Evolutionary conservation across 2,888 invertebrate genomes (phyloP).

Genomic region (Gasteruption jaculator): DNA sequence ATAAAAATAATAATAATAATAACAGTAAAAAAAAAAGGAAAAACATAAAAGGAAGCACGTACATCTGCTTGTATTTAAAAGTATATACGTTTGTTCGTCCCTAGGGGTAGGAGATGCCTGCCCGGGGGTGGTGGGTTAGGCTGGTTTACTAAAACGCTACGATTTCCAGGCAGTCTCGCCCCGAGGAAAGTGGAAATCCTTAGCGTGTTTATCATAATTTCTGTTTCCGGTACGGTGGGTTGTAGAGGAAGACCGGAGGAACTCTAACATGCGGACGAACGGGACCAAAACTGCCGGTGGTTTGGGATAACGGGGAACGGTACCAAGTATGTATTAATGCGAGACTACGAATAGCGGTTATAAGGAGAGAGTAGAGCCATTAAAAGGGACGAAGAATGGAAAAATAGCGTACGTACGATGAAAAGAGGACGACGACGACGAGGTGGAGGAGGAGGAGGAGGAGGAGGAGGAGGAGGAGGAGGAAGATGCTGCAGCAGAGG

Average conservation of each 20-base stretch:
- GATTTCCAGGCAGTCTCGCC: too few species aligned
- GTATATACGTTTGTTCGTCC: too few species aligned
- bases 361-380: slow-evolving; percentile 11
- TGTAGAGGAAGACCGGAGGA: slow-evolving; percentile 58
- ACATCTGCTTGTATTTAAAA: too few species aligned
- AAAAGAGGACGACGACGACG: slow-evolving; percentile 16
- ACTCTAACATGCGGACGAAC: slow-evolving; percentile 59
- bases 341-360: slow-evolving; percentile 18
- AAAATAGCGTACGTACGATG: slow-evolving; percentile 1
- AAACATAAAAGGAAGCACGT: too few species aligned
- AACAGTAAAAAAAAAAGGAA: too few species aligned
- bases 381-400: slow-evolving; percentile 4
- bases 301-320: slow-evolving; percentile 44
- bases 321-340: slow-evolving; percentile 19
- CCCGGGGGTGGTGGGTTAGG: too few species aligned
- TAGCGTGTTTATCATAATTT: slow-evolving; percentile 23
- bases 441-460: slow-evolving; percentile 11
- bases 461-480: slow-evolving; percentile 8
- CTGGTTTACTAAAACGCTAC: too few species aligned
- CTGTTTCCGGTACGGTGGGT: slow-evolving; percentile 35
- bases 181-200: too few species aligned
- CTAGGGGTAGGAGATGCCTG: too few species aligned
- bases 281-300: slow-evolving; percentile 58
- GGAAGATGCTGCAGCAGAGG: neutral
- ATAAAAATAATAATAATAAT: too few species aligned